Evolutionary conservation across 2,797 vertebrate genomes (phyloP).

Genomic region (Sciaenops ocellatus): DNA sequence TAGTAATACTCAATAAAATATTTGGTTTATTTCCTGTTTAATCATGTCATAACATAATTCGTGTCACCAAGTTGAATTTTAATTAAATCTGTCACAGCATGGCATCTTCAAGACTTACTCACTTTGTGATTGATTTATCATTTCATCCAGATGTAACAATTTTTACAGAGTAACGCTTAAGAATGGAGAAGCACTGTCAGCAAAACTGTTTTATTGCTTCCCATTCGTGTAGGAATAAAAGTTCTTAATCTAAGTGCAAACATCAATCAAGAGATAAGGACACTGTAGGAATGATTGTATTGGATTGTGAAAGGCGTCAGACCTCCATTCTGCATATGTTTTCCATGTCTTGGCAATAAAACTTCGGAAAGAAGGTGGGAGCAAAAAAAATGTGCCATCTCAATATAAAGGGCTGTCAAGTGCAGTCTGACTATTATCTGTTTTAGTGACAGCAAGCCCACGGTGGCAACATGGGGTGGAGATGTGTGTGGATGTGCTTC

Average conservation of each 20-base stretch:
- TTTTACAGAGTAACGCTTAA: slow-evolving; percentile 2
- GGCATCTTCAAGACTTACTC: not conserved
- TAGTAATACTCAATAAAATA: not conserved
- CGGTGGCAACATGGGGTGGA: slow-evolving; percentile 74
- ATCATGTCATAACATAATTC: not conserved
- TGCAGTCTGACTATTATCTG: slow-evolving; percentile 33
- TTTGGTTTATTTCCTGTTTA: slow-evolving; percentile 5
- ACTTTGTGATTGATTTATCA: not conserved
- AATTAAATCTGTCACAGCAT: not conserved
- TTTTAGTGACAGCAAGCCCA: slow-evolving; percentile 41
- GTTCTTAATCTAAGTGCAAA: slow-evolving; percentile 22
- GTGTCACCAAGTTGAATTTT: not conserved
- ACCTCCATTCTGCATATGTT: slow-evolving; percentile 57
- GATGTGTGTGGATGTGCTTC: slow-evolving; percentile 64
- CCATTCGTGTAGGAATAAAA: not conserved
- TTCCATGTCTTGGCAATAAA: slow-evolving; percentile 59
- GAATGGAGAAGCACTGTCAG: not conserved
- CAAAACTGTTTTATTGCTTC: slow-evolving; percentile 22
- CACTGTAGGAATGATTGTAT: slow-evolving; percentile 45
- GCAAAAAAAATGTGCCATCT: slow-evolving; percentile 30
- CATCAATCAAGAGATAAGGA: slow-evolving; percentile 50
- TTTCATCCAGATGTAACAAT: not conserved
- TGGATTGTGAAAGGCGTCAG: slow-evolving; percentile 54
- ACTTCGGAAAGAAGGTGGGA: slow-evolving; percentile 44
- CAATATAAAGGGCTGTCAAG: slow-evolving; percentile 76